phyloP scores from a whole-genome alignment of 2,113 vertebrate genomes.

The Cygnus buccinator region DNA sequence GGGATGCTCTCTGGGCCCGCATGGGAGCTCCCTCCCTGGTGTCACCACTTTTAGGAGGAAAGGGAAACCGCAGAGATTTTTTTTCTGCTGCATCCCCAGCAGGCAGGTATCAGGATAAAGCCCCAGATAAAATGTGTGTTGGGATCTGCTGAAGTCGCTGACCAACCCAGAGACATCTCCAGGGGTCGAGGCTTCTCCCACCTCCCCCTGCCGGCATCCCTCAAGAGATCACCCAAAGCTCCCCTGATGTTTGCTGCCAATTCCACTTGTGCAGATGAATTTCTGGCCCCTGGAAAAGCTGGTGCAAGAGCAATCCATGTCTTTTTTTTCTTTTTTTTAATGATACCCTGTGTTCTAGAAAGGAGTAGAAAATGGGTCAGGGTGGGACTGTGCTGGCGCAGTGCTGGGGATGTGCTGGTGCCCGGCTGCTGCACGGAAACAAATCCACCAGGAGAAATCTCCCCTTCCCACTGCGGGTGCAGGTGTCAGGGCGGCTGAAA shows the following conservation, averaged over 20 bases:
- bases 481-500: rapidly evolving
- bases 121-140: neutral
- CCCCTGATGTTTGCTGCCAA: neutral
- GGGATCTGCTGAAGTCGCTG: neutral
- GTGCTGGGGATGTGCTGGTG: rapidly evolving
- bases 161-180: neutral
- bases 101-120: neutral
- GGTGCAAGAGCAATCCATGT: neutral
- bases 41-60: too few relatives aligned
- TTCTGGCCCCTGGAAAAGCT: neutral
- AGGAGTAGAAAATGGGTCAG: neutral
- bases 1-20: too few relatives aligned
- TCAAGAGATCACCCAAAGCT: neutral
- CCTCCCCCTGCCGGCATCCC: too few relatives aligned
- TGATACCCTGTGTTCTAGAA: rapidly evolving
- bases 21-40: too few relatives aligned
- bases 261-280: neutral
- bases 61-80: too few relatives aligned
- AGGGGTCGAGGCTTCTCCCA: neutral
- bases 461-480: neutral
- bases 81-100: neutral
- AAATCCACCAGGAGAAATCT: neutral
- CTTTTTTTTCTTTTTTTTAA: neutral
- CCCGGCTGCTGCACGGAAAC: rapidly evolving
- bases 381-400: neutral